Evolutionary conservation across 2,888 invertebrate genomes (phyloP), one percentile per base, ranked within the genome.

Genomic region (Nineta flava): DNA sequence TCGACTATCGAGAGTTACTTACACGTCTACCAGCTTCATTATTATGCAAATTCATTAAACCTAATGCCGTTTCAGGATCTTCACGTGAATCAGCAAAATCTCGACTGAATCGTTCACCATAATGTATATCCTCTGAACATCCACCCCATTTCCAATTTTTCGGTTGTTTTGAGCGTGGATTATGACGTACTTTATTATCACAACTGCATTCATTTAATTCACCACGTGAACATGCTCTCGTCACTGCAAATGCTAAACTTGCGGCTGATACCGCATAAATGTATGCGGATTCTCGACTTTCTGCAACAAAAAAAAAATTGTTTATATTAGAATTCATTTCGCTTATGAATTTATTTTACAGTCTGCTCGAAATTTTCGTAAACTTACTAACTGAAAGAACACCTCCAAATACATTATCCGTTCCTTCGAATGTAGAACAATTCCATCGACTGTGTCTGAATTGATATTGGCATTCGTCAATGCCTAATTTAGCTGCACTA

Each of bases 91-190:
- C 92, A 35, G 88, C 81, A 67, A 92, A 92, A 55, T 90, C 85
- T 58, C 83, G 78, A 60, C 90, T 87, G 65, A 88, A 87, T 62
- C 78, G 79, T 60, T 87, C 84, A 3, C 91, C 91, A 57, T 83
- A 91, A 63, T 83, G 74, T 55, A 87, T 83, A 58, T 88, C 87
- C 74, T 92, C 91, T 35, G 91, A 92, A 66, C 93, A 93, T 1
- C 92, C 92, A 52, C 92, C 91, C 93, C 93, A 93, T 66, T 91
- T 86, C 85, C 86, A 86, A 57, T 81, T 81, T 54, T 82, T 76
- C 21, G 82, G 77, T 56, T 80, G 77, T 57, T 77, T 74, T 51
- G 60, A 59, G 46, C 57, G 58, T 46, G 59, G 60, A 54, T 69
- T 68, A 52, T 67, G 62, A 58, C 85, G 72, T n/a, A 86, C 81